Evolutionary conservation across 2,797 vertebrate genomes (phyloP).

Genomic region (Ispidina lecontei): DNA sequence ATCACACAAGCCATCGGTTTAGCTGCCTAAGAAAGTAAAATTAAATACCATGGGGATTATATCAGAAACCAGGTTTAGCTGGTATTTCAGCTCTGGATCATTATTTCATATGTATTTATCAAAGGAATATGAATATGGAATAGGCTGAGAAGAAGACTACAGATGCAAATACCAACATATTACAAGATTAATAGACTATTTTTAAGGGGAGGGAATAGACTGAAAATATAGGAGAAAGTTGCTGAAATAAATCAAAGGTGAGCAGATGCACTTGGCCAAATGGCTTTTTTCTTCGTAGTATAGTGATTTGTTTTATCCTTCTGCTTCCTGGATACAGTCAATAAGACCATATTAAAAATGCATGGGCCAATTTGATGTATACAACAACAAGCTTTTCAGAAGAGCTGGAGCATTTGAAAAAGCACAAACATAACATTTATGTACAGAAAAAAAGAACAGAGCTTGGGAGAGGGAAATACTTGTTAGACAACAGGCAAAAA

Average conservation of each 20-base stretch:
- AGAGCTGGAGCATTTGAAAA: background rate
- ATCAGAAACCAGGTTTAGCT: conserved; percentile 38
- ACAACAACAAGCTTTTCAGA: background rate
- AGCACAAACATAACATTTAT: background rate
- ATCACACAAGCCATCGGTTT: conserved; percentile 31
- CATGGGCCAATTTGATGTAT: conserved; percentile 44
- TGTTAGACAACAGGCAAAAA: conserved; percentile 31
- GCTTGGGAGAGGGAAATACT: conserved; percentile 21
- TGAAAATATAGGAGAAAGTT: conserved; percentile 59
- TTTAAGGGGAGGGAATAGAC: conserved; percentile 40
- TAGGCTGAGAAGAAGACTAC: conserved; percentile 37
- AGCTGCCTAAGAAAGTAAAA: conserved; percentile 40
- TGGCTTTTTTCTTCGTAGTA: conserved; percentile 46
- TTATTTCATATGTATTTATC: conserved; percentile 57
- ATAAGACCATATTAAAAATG: conserved; percentile 70
- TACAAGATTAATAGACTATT: conserved; percentile 60
- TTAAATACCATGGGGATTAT: conserved; percentile 27
- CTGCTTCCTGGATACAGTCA: conserved; percentile 41
- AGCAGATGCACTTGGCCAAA: conserved; percentile 67
- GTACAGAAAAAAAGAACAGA: conserved; percentile 7
- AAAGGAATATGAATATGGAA: conserved; percentile 51
- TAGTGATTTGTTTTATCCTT: conserved; percentile 58
- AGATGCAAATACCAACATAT: conserved; percentile 66
- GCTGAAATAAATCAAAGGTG: conserved; percentile 69
- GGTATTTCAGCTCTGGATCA: conserved; percentile 51